A percentile compares a stretch with the other conserved stretches of the same genome.
These are phyloP conservation scores for Furcifer pardalis DNA, from an alignment of 2,797 vertebrate species.

Conservation along the genomic window DNA sequence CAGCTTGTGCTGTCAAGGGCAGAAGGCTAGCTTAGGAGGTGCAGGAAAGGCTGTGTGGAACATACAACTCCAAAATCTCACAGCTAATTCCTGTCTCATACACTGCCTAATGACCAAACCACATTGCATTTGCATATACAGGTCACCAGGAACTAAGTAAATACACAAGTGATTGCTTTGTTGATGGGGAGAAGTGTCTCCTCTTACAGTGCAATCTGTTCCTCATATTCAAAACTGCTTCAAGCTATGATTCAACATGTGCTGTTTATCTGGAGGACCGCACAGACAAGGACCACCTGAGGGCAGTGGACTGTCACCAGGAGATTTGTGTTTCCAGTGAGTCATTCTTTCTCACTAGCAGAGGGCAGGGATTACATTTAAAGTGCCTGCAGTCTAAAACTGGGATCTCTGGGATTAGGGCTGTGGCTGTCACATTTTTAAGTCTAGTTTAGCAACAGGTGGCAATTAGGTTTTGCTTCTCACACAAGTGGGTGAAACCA, in stretches of 20 bases:
- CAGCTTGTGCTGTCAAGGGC: background rate
- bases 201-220: background rate
- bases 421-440: background rate
- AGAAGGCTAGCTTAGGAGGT: background rate
- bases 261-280: background rate
- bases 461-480: background rate
- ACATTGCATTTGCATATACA: background rate
- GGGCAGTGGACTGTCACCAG: background rate
- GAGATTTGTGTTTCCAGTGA: background rate
- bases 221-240: background rate
- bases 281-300: background rate
- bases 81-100: too few relatives aligned
- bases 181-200: background rate
- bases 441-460: background rate
- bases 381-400: background rate
- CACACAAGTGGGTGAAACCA: background rate
- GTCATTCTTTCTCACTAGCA: background rate
- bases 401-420: background rate
- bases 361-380: background rate
- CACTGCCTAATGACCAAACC: too few relatives aligned
- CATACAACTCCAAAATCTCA: too few relatives aligned
- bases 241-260: background rate
- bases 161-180: background rate
- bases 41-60: background rate
- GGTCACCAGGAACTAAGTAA: background rate